Evolutionary conservation across 2,888 invertebrate species (phyloP), one percentile per base, ranked within the genome.

Genomic region (Hemicrepidius hirtus): DNA sequence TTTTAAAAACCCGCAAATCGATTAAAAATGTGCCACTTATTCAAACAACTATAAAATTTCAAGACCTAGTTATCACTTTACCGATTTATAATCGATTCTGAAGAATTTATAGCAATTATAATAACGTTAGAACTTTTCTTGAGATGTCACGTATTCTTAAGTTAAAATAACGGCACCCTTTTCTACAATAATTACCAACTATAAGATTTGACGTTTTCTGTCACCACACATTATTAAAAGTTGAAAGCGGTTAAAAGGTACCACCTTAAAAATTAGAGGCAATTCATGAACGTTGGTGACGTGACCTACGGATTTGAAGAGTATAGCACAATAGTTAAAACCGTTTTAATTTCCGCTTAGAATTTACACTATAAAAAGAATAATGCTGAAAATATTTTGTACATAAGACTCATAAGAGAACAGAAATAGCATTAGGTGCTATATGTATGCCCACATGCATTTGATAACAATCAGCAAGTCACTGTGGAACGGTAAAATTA

Each of bases 151-250:
- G 10, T 21, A 49, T 21, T 49, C 21, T 20, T 12, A 49, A 49
- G 49, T 12, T 49, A 49, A 49, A 21, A 10, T 49, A 49, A 49
- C 49, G 49, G 49, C 21, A 49, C 49, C 21, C n/a, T 49, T 21
- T 49, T 49, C 49, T 49, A 21, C 4, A 49, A 49, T 9, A 20
- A 49, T 21, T 49, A 49, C 3, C 21, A 20, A 49, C 20, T 20
- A 49, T 49, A 49, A 49, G 21, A 21, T 49, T 49, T 49, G 49
- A 49, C 18, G 49, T 21, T 49, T 49, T 49, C 49, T 49, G 21
- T 49, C 49, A 21, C 21, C 12, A 49, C 12, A 13, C 1, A 40
- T 40, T 40, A 40, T 40, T 40, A 4, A 40, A 49, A 46, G 18
- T n/a, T n/a, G n/a, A n/a, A 46, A 46, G 9, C 20, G 20, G 20